Conservation (phyloP, 2,113 vertebrate species). For the Zosterops pallidus region DNA sequence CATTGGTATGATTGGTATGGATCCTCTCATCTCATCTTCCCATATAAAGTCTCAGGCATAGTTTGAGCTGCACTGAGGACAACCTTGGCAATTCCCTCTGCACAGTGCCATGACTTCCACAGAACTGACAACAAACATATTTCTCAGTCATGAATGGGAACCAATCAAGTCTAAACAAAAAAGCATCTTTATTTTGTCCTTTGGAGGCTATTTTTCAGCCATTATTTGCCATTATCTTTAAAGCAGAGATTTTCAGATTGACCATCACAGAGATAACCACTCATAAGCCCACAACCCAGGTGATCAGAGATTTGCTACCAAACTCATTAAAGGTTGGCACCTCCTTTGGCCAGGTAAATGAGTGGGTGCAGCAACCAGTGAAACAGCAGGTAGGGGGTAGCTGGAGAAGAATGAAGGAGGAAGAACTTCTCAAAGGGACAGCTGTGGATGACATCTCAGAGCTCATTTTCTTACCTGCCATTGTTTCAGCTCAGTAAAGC, state of each 20-base stretch:
- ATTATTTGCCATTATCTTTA: neutral
- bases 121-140: neutral
- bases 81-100: neutral
- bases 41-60: neutral
- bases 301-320: neutral
- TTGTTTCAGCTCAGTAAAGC: neutral
- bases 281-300: rapidly evolving
- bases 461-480: neutral
- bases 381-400: neutral
- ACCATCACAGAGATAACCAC: neutral
- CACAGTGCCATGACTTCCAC: rapidly evolving
- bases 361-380: neutral
- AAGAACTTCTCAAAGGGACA: neutral
- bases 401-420: neutral
- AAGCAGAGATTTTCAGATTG: neutral
- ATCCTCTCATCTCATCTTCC: neutral
- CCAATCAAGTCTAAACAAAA: neutral
- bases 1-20: too few relatives aligned
- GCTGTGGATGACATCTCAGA: neutral
- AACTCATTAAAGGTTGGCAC: neutral
- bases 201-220: neutral
- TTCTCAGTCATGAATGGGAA: neutral
- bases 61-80: neutral
- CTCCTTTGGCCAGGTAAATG: neutral
- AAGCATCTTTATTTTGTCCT: neutral